Evolutionary conservation across 2,113 vertebrate genomes (phyloP), one percentile per base, ranked within the genome.

Genomic region (Talpa occidentalis): DNA sequence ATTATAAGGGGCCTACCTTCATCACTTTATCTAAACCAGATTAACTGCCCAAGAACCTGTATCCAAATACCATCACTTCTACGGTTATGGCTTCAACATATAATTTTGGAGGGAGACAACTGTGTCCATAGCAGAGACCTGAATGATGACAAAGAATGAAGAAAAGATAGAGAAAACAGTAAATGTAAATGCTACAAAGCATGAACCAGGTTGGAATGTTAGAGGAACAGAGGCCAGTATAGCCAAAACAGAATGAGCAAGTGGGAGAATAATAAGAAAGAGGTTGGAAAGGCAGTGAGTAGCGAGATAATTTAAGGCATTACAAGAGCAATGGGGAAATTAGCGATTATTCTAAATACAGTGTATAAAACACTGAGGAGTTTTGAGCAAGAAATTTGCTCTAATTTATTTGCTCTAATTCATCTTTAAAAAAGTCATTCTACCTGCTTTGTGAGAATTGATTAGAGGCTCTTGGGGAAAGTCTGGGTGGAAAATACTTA

Each of bases 361-460:
- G 82, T 42, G 3, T 54, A 66, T n/a, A 77, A 47, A 32, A 73
- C 2, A 92, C 4, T 40, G 84, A 49, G 42, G 2, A 24, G 35
- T 80, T 86, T 81, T 85, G 35, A 92, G 16, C 40, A 47, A 73
- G 11, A 60, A 54, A 56, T 22, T n/a, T n/a, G n/a, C n/a, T n/a
- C n/a, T n/a, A n/a, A n/a, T n/a, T 90, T 56, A 64, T 26, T 56
- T 90, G 37, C 86, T 82, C 8, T 76, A 90, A 93, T n/a, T 89
- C 32, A 72, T 70, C 10, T 49, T 90, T 90, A 22, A 92, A 32
- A 90, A 77, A 81, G 62, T 79, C 21, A 74, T 14, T 70, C 1
- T 10, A 28, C 19, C 37, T 66, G 1, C 7, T 73, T n/a, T 28
- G 22, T 54, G 28, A 56, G 22, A 74, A 66, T 26, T 52, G 4